Conservation (phyloP, 2,797 vertebrate species). For the Atherinosoma microstoma region DNA sequence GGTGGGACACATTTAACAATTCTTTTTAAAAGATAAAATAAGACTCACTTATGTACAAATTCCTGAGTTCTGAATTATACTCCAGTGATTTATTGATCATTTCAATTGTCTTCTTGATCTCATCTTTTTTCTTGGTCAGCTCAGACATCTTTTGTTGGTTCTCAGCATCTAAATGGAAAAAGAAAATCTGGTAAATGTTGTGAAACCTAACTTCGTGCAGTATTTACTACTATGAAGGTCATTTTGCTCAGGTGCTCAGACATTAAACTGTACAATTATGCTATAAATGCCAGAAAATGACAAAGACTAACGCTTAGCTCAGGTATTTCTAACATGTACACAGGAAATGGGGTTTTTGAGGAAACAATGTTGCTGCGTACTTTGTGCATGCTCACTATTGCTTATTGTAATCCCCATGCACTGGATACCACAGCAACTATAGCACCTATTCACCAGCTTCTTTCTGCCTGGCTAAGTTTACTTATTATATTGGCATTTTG, state of each 20-base stretch:
- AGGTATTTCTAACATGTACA: neutral
- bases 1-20: neutral
- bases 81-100: conserved; percentile 43
- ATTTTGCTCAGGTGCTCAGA: neutral
- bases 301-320: neutral
- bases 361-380: neutral
- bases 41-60: conserved; percentile 84
- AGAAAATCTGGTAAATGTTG: neutral
- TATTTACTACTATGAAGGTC: neutral
- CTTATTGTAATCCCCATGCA: no score
- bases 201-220: neutral
- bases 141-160: conserved; percentile 85
- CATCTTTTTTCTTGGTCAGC: conserved; percentile 86
- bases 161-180: conserved; percentile 81
- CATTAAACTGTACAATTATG: neutral
- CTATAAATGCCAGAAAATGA: neutral
- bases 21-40: neutral
- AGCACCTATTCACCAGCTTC: neutral
- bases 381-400: no score
- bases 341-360: neutral
- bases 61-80: conserved; percentile 68
- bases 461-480: no score
- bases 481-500: no score
- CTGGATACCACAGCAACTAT: neutral
- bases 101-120: conserved; percentile 77